Evolutionary conservation across 2,888 invertebrate species (phyloP).

Genomic region (Scaeva pyrastri): DNA sequence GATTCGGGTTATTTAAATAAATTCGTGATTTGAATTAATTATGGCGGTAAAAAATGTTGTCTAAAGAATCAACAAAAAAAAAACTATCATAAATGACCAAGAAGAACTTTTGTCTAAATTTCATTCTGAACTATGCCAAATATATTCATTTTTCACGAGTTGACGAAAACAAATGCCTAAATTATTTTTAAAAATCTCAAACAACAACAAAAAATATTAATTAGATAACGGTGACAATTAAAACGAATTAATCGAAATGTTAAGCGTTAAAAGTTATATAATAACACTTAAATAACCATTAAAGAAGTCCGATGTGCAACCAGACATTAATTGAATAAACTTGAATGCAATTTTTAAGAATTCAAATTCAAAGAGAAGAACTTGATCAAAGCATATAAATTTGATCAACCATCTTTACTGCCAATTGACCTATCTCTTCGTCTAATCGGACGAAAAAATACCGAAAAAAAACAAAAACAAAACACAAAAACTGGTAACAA

Average conservation of each 20-base stretch:
- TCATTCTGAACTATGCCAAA: too few relatives aligned
- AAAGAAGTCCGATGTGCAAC: background rate
- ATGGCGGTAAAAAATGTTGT: background rate
- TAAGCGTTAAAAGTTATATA: background rate
- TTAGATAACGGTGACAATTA: background rate
- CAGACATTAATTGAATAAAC: conserved; percentile 41
- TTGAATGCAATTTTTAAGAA: conserved; percentile 22
- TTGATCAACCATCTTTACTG: conserved; percentile 46
- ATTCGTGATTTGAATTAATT: conserved; percentile 58
- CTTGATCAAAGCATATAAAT: background rate
- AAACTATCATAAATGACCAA: background rate
- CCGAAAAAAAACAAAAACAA: too few relatives aligned
- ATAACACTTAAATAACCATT: background rate
- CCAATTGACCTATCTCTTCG: conserved; percentile 65
- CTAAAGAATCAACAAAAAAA: background rate
- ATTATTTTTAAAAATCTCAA: too few relatives aligned
- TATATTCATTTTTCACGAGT: too few relatives aligned
- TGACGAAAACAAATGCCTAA: too few relatives aligned
- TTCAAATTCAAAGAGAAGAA: background rate
- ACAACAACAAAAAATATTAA: too few relatives aligned
- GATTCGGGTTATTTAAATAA: conserved; percentile 53
- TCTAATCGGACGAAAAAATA: conserved; percentile 9
- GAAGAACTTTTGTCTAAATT: background rate
- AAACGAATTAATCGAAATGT: too few relatives aligned
- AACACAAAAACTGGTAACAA: conserved; percentile 52